Base-by-base conservation (phyloP, 2,797 vertebrate species). In the Leptatherina wallacei region DNA sequence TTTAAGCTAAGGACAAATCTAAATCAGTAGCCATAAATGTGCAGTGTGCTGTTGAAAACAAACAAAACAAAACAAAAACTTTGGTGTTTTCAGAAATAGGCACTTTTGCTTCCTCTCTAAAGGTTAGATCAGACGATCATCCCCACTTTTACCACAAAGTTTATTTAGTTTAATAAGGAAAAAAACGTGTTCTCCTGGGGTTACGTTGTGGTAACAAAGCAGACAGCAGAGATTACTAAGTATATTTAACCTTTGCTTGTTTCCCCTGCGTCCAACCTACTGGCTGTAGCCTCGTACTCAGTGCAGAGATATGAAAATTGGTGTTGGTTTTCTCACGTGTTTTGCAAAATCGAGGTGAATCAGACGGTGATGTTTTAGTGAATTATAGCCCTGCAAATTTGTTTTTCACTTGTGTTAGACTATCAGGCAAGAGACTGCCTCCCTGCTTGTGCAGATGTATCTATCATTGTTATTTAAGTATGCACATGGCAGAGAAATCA, bases 341-440 rank as follows among this genome's bases (percentile, higher is more conserved):
- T 6, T 51, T 16, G 24, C 7, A 42, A n/a, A 40, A 65, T 47
- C 54, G 76, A 80, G 59, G 67, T 73, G 71, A 78, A 82, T 76
- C 73, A 64, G 29, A 72, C 61, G 64, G 61, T 29, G 0, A 68
- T 18, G 69, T 77, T 80, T 73, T 78, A 80, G 71, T n/a, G 35
- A 78, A 71, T 65, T 55, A 71, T 78, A 77, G 68, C 77, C 73
- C 68, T 57, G 62, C 65, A 59, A 67, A 47, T 47, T 20, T 83
- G 47, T 73, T 77, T 84, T 86, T 80, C 84, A 75, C 65, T 85
- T 88, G 88, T 91, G 79, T 79, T 83, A 78, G 86, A 88, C 82
- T 84, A 85, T 88, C 84, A 84, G 84, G 84, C 82, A 83, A 81
- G 76, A 85, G 78, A 73, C 85, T 68, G 77, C 80, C 57, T 74